These are phyloP conservation scores for Oxyruncus cristatus DNA, from an alignment of 2,113 vertebrate species.

Conservation along the genomic window DNA sequence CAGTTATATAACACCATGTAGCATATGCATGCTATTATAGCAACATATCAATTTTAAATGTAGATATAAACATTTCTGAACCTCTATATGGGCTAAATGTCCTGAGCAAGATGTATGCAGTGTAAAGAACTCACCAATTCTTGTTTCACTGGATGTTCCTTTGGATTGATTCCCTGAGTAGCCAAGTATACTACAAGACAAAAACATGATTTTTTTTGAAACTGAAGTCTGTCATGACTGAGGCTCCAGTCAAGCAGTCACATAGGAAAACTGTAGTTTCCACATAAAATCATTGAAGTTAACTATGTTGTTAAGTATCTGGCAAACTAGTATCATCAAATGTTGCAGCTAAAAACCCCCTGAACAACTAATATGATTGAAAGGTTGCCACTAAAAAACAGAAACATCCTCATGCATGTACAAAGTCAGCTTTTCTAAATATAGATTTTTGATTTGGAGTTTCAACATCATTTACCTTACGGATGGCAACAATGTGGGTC, in stretches of 20 bases:
- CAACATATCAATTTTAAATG: background rate
- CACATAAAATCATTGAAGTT: background rate
- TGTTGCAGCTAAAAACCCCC: background rate
- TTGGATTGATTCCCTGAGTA: conserved; percentile 92
- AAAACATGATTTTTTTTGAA: background rate
- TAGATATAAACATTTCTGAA: background rate
- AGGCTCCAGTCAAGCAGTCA: background rate
- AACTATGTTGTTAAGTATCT: background rate
- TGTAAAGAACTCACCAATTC: conserved; percentile 84
- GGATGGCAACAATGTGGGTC: background rate
- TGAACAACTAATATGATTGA: background rate
- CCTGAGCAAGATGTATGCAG: background rate
- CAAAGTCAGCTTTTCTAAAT: background rate
- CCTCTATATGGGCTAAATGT: background rate
- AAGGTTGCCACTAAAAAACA: background rate
- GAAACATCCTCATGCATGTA: background rate
- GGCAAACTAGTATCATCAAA: background rate
- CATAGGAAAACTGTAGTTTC: background rate
- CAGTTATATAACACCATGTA: background rate
- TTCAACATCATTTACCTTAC: background rate
- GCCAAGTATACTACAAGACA: conserved; percentile 86
- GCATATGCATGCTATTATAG: background rate
- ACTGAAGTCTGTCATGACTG: background rate
- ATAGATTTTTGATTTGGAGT: background rate
- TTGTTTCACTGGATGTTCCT: conserved; percentile 95